Evolutionary conservation across 2,113 vertebrate genomes (phyloP).

Genomic region (Thamnophis sirtalis): DNA sequence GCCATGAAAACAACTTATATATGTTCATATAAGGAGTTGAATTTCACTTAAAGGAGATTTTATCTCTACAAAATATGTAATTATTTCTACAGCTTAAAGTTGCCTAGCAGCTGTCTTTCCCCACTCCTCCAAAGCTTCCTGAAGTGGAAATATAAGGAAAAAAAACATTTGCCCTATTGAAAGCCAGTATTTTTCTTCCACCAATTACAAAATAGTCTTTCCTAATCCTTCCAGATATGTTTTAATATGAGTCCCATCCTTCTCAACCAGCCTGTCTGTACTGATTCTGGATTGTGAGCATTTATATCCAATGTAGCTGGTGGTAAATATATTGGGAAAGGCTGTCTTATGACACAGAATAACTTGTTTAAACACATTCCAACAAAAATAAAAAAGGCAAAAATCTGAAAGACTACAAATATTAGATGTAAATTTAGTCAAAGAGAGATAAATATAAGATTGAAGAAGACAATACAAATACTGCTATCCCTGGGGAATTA

Average conservation of each 20-base stretch:
- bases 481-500: not conserved
- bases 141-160: not conserved
- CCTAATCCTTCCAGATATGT: not conserved
- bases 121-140: not conserved
- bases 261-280: not conserved
- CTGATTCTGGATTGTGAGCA: not conserved
- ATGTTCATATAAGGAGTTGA: not conserved
- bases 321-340: not conserved
- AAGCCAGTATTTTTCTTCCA: not conserved
- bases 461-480: not conserved
- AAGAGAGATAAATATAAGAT: not conserved
- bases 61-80: not conserved
- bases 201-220: not conserved
- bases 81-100: not conserved
- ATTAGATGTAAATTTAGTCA: not conserved
- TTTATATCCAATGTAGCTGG: not conserved
- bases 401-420: not conserved
- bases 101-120: not conserved
- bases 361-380: not conserved
- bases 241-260: not conserved
- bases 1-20: not conserved
- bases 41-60: not conserved
- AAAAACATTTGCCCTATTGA: not conserved
- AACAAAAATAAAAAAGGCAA: not conserved
- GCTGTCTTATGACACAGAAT: not conserved